A percentile compares a stretch with the other conserved stretches of the same genome.
These are phyloP conservation scores for Chironex yamaguchii DNA, from an alignment of 30 jellyfish, hydroid and myxozoan genomes.

Conservation along the genomic window DNA sequence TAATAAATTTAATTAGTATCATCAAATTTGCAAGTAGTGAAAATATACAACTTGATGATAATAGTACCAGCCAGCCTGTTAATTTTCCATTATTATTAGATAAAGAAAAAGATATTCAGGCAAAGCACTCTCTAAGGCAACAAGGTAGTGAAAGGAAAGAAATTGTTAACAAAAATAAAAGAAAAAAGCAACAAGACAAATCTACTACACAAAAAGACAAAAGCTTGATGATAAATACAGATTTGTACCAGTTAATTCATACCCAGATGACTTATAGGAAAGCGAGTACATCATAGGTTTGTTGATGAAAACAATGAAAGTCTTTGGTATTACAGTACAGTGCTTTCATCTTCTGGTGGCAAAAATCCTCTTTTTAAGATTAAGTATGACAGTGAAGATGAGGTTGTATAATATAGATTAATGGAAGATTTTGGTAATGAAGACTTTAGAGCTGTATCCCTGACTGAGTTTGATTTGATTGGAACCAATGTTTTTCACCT, in stretches of 20 bases:
- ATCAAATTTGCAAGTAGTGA: too few species aligned
- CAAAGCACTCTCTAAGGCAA: too few species aligned
- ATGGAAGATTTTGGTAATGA: conserved; percentile 10
- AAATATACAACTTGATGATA: too few species aligned
- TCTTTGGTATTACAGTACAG: conserved; percentile 31
- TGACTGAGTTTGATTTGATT: not conserved
- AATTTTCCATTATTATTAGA: too few species aligned
- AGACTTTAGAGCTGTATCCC: not conserved
- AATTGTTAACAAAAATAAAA: too few species aligned
- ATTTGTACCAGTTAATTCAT: not conserved
- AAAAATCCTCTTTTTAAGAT: conserved; percentile 16
- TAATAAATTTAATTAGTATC: too few species aligned
- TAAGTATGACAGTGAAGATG: conserved; percentile 13
- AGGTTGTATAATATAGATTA: not conserved
- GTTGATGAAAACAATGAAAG: not conserved
- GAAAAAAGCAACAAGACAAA: too few species aligned
- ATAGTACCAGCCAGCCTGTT: too few species aligned
- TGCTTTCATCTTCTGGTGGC: not conserved
- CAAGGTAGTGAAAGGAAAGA: too few species aligned
- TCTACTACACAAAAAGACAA: too few species aligned
- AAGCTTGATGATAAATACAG: too few species aligned
- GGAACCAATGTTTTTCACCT: not conserved
- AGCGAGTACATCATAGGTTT: conserved; percentile 11
- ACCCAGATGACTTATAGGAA: conserved; percentile 28
- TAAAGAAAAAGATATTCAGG: too few species aligned